These are phyloP conservation scores for Galerucella calmariensis DNA, from an alignment of 2,888 invertebrate genomes.

Conservation along the genomic window DNA sequence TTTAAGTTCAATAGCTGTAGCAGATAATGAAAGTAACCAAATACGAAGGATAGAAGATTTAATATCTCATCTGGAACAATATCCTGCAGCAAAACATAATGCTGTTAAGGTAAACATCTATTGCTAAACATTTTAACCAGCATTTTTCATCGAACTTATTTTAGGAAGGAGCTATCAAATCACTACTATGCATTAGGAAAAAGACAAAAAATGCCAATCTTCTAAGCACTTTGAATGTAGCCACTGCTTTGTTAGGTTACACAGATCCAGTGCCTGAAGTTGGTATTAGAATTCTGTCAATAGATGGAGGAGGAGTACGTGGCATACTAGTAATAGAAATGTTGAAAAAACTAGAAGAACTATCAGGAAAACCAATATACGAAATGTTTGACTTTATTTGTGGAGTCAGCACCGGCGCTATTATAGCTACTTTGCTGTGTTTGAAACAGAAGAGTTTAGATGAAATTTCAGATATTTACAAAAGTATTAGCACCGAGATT, in stretches of 20 bases:
- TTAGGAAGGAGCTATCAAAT: conserved; percentile 77
- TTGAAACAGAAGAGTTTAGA: conserved; percentile 70
- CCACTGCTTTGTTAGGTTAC: conserved; percentile 78
- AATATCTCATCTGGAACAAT: conserved; percentile 77
- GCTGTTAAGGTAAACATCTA: conserved; percentile 74
- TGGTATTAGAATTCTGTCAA: conserved; percentile 83
- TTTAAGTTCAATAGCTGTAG: conserved; percentile 71
- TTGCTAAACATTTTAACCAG: conserved; percentile 16
- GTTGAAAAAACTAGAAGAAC: conserved; percentile 79
- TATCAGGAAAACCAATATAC: conserved; percentile 74
- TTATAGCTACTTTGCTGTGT: conserved; percentile 74
- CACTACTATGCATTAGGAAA: conserved; percentile 70
- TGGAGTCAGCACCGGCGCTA: conserved; percentile 87
- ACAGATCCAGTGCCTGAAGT: conserved; percentile 74
- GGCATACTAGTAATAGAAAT: conserved; percentile 89
- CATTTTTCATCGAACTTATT: conserved; percentile 33
- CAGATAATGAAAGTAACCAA: conserved; percentile 70
- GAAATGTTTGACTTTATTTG: conserved; percentile 90
- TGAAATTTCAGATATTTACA: conserved; percentile 72
- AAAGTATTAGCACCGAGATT: conserved; percentile 71
- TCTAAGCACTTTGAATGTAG: conserved; percentile 64
- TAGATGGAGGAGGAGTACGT: conserved; percentile 92
- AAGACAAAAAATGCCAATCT: conserved; percentile 60
- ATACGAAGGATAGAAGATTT: conserved; percentile 76
- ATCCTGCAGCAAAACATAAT: conserved; percentile 78